These are phyloP conservation scores for Gnathonemus longibarbis DNA, from an alignment of 2,113 vertebrate species.

Conservation along the genomic window DNA sequence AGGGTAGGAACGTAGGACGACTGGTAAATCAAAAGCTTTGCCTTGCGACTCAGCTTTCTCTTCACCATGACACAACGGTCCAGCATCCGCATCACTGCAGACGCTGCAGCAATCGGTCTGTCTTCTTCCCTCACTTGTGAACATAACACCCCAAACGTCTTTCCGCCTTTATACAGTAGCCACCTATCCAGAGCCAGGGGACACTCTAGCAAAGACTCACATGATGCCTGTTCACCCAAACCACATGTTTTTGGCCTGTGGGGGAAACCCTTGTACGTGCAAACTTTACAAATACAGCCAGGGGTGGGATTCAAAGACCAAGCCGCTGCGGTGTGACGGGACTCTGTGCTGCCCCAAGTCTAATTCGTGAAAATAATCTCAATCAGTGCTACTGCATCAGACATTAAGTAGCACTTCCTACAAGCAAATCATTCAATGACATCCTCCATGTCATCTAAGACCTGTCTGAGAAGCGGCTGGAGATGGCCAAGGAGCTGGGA, in stretches of 20 bases:
- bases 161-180: neutral
- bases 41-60: neutral
- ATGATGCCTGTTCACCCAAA: too few relatives aligned
- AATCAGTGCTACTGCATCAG: neutral
- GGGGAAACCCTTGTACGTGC: neutral
- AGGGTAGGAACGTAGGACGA: neutral
- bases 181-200: neutral
- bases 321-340: neutral
- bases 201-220: neutral
- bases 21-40: neutral
- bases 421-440: neutral
- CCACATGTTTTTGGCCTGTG: too few relatives aligned
- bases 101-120: neutral
- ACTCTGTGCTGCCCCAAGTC: neutral
- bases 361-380: neutral
- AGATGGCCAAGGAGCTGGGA: neutral
- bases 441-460: neutral
- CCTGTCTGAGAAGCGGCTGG: neutral
- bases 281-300: neutral
- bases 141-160: neutral
- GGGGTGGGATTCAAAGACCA: neutral
- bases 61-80: neutral
- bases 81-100: neutral
- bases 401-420: neutral
- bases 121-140: neutral